phyloP scores from a whole-genome alignment of 30 jellyfish, hydroid and myxozoan species.

The Cassiopea andromeda region DNA sequence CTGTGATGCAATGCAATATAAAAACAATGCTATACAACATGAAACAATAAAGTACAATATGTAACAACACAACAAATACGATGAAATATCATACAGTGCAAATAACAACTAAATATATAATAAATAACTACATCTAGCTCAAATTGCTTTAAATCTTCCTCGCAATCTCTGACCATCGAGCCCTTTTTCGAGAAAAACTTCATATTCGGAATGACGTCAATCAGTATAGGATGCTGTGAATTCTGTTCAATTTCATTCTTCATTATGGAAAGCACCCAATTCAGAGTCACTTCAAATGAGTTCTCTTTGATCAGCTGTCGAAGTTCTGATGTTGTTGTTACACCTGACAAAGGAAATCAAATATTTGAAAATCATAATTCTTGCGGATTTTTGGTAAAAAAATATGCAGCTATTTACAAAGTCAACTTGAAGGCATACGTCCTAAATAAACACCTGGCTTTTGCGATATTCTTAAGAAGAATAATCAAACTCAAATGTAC shows the following conservation, averaged over 20 bases:
- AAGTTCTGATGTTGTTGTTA: slow-evolving; percentile 59
- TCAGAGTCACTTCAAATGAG: slow-evolving; percentile 68
- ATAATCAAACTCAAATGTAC: too few relatives aligned
- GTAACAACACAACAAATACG: too few relatives aligned
- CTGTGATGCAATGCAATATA: not conserved
- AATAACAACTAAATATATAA: too few relatives aligned
- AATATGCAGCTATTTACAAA: too few relatives aligned
- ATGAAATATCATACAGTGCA: too few relatives aligned
- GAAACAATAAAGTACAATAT: not conserved
- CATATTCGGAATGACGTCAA: slow-evolving; percentile 89
- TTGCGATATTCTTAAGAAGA: too few relatives aligned
- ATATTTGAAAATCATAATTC: too few relatives aligned
- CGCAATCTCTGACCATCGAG: slow-evolving; percentile 75
- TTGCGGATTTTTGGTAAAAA: too few relatives aligned
- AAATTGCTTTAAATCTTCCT: slow-evolving; percentile 66
- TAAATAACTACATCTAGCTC: slow-evolving; percentile 66
- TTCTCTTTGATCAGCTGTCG: slow-evolving; percentile 61
- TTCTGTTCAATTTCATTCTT: slow-evolving; percentile 56
- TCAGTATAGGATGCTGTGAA: slow-evolving; percentile 76
- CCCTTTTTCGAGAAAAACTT: slow-evolving; percentile 69
- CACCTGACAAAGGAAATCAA: slow-evolving; percentile 1
- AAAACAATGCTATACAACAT: not conserved
- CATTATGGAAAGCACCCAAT: slow-evolving; percentile 84
- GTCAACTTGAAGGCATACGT: too few relatives aligned
- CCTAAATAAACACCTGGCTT: too few relatives aligned